Evolutionary conservation across 2,888 invertebrate genomes (phyloP), one percentile per base, ranked within the genome.

Genomic region (Papilio protenor): DNA sequence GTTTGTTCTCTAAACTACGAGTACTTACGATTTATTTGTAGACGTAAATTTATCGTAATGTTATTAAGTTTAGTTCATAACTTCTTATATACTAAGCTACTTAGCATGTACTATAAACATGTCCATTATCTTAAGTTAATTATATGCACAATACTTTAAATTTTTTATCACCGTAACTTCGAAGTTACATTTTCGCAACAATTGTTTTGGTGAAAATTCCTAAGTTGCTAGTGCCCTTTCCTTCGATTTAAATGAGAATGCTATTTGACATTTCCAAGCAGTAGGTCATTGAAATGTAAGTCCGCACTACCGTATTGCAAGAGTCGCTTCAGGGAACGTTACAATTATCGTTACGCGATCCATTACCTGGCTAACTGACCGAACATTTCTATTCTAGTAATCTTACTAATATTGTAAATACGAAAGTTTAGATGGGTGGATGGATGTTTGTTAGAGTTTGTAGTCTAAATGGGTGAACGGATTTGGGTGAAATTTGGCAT

Each of bases 281-380:
- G 55, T 77, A 77, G 73, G 66, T 77, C 77, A 77, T 69, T 23
- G 77, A 73, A 66, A 47, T 40, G 47, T 61, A 47, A 77, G 73
- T 47, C 40, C 23, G 57, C 66, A 73, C 69, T 77, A 77, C 73
- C 27, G 77, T 71, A 75, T 78, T 75, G 71, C 72, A 75, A 71
- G 78, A 72, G 45, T 64, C 45, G 78, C 23, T 75, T 70, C 70
- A 75, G 70, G 71, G 71, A 72, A 71, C 72, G 70, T 71, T 75
- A 78, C 75, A 78, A 78, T 66, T 78, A 78, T 75, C 61, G 72
- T 78, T 75, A 52, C 75, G 75, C 61, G 52, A 75, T 59, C 69
- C 40, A 57, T 70, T 77, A 74, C 55, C 61, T 55, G 45, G 55
- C 64, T 78, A 64, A 71, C 45, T 64, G 27, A 55, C 45, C 71